Evolutionary conservation across 2,888 invertebrate genomes (phyloP), one percentile per base, ranked within the genome.

Genomic region (Cenopis cana): DNA sequence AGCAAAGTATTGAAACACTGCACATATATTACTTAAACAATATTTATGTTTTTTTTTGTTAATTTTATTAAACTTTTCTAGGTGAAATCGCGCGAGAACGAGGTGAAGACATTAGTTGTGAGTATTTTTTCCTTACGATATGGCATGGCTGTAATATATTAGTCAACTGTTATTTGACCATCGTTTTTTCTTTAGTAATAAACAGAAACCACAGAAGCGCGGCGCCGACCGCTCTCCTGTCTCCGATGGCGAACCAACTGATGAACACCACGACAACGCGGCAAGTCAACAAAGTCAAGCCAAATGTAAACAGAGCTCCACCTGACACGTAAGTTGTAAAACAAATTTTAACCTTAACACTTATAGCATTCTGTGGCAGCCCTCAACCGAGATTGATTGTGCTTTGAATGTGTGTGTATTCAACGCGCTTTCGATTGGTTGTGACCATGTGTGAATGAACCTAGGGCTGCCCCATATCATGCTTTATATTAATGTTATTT

Each of bases 231-330:
- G 95, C 96, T 74, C 91, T 96, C 68, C 86, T 95, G 75, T 95
- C 96, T 10, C 94, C 94, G 60, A 95, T 96, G 87, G 95, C 95
- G 76, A 95, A 95, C 78, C 95, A 95, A 79, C 94, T 96, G 82
- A 95, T 96, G 88, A 96, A 96, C 86, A 96, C 96, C 55, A 95
- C 95, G 64, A 96, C 94, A 2, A 95, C 96, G 77, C 96, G 97
- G 84, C 97, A 97, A 90, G 97, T 97, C 86, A 97, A 97, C 94
- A 97, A 97, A 90, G 97, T 97, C 81, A 98, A 97, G 88, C 97
- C 97, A 57, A 97, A 96, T 82, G 97, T 97, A 73, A 97, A 96
- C 85, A 95, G 97, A 88, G 95, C 95, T 73, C 94, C 96, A 65
- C 95, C 95, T 50, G 97, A 97, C 81, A 96, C 95, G 91, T 94